phyloP scores from a whole-genome alignment of 2,888 invertebrate genomes.

The Elegia similella region DNA sequence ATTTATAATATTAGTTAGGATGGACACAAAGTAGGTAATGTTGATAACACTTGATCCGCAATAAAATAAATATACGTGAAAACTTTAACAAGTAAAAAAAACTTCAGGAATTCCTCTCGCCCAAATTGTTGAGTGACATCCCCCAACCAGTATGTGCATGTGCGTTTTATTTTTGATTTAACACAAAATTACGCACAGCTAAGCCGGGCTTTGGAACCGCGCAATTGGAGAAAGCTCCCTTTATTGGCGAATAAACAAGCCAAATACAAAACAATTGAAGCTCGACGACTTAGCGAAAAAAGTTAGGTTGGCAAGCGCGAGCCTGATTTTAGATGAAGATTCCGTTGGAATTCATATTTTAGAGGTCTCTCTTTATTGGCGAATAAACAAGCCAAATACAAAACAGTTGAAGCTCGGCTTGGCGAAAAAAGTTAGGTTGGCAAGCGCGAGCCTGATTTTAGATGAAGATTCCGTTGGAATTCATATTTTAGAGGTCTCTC shows the following conservation, averaged over 20 bases:
- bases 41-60: background rate
- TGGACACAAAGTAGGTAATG: too few relatives aligned
- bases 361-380: background rate
- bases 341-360: background rate
- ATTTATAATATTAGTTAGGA: too few relatives aligned
- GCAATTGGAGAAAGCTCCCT: constrained; percentile 55
- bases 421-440: constrained; percentile 21
- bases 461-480: background rate
- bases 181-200: constrained; percentile 20
- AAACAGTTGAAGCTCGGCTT: constrained; percentile 34
- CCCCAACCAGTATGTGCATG: background rate
- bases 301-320: background rate
- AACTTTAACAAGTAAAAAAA: too few relatives aligned
- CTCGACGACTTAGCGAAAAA: constrained; percentile 36
- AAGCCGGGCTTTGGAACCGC: constrained; percentile 35
- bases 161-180: constrained; percentile 13
- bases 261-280: constrained; percentile 63
- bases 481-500: background rate
- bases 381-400: too few relatives aligned
- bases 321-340: background rate
- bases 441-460: background rate
- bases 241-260: constrained; percentile 63
- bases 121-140: background rate
- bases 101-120: background rate
- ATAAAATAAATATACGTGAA: background rate